A percentile compares a stretch with the other conserved stretches of the same genome.
These are phyloP conservation scores for Barbus barbus DNA, from an alignment of 2,113 vertebrate species.

Conservation along the genomic window DNA sequence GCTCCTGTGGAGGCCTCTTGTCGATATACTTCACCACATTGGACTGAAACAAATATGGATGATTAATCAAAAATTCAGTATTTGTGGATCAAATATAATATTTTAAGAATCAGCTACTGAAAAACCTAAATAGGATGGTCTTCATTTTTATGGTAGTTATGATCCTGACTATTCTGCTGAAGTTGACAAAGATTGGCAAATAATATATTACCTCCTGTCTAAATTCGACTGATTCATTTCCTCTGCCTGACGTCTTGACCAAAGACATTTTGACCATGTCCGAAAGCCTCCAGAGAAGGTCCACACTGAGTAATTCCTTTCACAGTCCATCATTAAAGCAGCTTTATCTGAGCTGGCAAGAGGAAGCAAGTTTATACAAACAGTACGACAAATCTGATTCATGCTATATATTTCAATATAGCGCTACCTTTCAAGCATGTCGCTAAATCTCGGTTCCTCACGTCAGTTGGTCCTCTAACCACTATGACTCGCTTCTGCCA, in stretches of 20 bases:
- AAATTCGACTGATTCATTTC: slow-evolving; percentile 85
- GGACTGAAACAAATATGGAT: slow-evolving; percentile 73
- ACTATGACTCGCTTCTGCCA: slow-evolving; percentile 85
- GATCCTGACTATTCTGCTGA: background rate
- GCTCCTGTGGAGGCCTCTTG: slow-evolving; percentile 71
- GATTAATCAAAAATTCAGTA: background rate
- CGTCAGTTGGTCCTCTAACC: slow-evolving; percentile 87
- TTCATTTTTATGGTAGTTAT: background rate
- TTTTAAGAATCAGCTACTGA: background rate
- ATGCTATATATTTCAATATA: background rate
- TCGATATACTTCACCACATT: slow-evolving; percentile 94
- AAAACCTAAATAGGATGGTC: no score
- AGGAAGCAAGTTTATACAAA: background rate
- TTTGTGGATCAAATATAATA: background rate
- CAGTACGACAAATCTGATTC: background rate
- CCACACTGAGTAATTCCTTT: slow-evolving; percentile 94
- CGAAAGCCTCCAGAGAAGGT: slow-evolving; percentile 97
- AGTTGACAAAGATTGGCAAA: background rate
- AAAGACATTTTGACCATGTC: slow-evolving; percentile 98
- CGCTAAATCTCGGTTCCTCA: slow-evolving; percentile 86
- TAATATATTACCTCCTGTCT: slow-evolving; percentile 84
- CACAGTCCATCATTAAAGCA: slow-evolving; percentile 90
- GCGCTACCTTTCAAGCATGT: slow-evolving; percentile 71
- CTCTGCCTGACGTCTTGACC: slow-evolving; percentile 88
- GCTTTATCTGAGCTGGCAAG: slow-evolving; percentile 79